Evolutionary conservation across 2,113 vertebrate genomes (phyloP), one percentile per base, ranked within the genome.

Genomic region (Gnathonemus longibarbis): DNA sequence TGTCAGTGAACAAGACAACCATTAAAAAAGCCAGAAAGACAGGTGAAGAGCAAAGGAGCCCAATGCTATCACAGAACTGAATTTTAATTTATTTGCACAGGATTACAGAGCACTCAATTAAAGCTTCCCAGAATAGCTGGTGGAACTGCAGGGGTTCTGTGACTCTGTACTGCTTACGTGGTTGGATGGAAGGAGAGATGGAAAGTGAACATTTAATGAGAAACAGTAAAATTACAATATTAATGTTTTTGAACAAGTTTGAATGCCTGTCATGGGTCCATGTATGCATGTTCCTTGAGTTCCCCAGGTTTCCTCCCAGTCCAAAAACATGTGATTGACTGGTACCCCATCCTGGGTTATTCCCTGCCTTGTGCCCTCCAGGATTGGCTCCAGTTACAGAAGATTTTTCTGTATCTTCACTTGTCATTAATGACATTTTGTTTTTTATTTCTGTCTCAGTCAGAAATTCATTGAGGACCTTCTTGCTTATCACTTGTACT

Each of bases 41-140:
- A 90, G 89, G 85, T 91, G 91, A 91, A 90, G 92, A 91, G 92
- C 91, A 93, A 93, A 88, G 90, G 92, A 90, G 39, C 87, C 27
- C 86, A 87, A 45, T 88, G 89, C 89, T 92, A 92, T 93, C 91
- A 90, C 90, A 90, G 83, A 89, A 88, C 88, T 83, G 90, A 90
- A 89, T 91, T 93, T 91, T 92, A 91, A 92, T 91, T 93, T 92
- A 89, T 90, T 66, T 11, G 53, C 62, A 15, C 58, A 90, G 91
- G 91, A 93, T 91, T 93, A 92, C 89, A 89, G 88, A 86, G 19
- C 45, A 13, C 52, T 50, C 91, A 89, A 91, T 91, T 90, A 91
- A 92, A 42, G 74, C 27, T 85, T 86, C 91, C 62, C 77, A 87
- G 90, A 89, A 91, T 88, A 89, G 90, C 88, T 80, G 31, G n/a